Conservation (phyloP, 2,113 vertebrate genomes). For the Nothocercus julius region DNA sequence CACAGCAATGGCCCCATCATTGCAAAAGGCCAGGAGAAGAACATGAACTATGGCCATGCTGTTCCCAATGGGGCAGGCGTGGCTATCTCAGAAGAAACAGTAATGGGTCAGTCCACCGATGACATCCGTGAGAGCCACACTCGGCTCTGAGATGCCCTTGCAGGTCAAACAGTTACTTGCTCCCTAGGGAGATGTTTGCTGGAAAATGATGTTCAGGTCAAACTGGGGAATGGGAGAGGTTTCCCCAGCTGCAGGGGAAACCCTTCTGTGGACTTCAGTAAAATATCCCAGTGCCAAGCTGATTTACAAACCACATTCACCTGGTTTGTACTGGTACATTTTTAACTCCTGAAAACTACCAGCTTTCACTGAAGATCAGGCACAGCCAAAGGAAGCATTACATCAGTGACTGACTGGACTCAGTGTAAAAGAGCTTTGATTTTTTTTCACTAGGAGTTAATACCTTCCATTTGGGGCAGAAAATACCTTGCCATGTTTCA, state of each 20-base stretch:
- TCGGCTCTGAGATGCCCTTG: not conserved
- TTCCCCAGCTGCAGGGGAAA: not conserved
- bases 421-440: not conserved
- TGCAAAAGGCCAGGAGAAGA: not conserved
- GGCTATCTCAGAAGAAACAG: rapidly evolving
- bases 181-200: not conserved
- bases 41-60: rapidly evolving
- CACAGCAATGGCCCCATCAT: not conserved
- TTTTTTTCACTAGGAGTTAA: not conserved
- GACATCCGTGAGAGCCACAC: not conserved
- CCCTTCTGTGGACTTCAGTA: not conserved
- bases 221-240: not conserved
- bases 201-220: not conserved
- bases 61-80: not conserved
- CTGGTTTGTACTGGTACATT: not conserved
- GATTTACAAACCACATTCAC: not conserved
- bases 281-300: not conserved
- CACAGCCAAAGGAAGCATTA: rapidly evolving
- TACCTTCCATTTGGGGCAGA: not conserved
- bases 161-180: not conserved
- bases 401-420: not conserved
- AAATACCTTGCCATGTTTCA: rapidly evolving
- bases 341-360: not conserved
- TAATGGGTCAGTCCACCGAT: rapidly evolving
- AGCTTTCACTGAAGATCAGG: not conserved